Conservation (phyloP, 2,113 vertebrate genomes). For the Ptilorrhoa leucosticta region DNA sequence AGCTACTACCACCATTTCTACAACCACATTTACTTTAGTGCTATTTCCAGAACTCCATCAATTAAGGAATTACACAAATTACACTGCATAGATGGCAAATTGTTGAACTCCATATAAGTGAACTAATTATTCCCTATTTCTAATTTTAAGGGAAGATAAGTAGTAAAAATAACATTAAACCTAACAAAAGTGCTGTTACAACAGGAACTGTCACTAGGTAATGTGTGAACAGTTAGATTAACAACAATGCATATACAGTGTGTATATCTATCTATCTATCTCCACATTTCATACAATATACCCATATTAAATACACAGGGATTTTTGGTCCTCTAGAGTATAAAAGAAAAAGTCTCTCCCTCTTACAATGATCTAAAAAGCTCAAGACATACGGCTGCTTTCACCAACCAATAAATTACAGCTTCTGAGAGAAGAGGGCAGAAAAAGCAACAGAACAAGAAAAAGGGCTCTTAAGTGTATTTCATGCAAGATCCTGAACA, state of each 20-base stretch:
- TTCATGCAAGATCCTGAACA: background rate
- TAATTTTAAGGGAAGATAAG: background rate
- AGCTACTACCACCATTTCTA: background rate
- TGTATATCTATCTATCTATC: background rate
- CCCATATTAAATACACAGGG: background rate
- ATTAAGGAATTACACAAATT: background rate
- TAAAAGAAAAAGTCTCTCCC: background rate
- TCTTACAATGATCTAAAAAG: background rate
- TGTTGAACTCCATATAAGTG: background rate
- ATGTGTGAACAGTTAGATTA: background rate
- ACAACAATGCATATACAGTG: background rate
- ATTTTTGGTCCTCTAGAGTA: background rate
- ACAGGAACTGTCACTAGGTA: background rate
- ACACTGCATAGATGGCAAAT: no score
- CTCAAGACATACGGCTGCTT: background rate
- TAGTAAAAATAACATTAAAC: background rate
- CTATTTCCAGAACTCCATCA: background rate
- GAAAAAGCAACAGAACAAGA: background rate
- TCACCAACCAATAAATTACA: background rate
- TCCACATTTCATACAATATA: background rate
- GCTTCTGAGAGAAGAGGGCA: background rate
- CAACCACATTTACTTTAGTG: background rate
- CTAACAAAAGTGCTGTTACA: background rate
- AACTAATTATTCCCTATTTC: background rate
- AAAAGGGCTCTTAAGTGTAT: background rate